Conservation (phyloP, 1,140 invertebrate species). For the Heliconius eleuchia region DNA sequence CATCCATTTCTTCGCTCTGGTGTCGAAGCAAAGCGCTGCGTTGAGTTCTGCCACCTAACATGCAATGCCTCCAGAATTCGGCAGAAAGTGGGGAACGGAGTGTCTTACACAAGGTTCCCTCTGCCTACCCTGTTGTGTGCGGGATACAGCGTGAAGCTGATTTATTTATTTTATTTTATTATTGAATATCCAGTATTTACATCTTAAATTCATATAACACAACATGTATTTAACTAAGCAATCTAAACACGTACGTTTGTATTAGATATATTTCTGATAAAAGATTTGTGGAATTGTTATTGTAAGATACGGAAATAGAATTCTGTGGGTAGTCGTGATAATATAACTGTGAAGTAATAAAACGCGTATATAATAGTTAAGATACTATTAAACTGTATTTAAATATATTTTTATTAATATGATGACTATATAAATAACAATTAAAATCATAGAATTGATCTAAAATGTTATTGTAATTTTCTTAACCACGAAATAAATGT, state of each 20-base stretch:
- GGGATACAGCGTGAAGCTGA: too few relatives aligned
- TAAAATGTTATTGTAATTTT: too few relatives aligned
- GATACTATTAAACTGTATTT: conserved; percentile 6
- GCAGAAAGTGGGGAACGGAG: too few relatives aligned
- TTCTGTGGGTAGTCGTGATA: conserved; percentile 29
- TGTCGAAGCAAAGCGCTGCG: too few relatives aligned
- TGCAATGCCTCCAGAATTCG: too few relatives aligned
- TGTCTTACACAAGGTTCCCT: too few relatives aligned
- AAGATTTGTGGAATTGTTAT: conserved; percentile 11
- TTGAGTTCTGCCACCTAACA: too few relatives aligned
- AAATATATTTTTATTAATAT: conserved; percentile 14
- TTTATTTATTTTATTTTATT: neutral
- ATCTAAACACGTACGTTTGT: conserved; percentile 2
- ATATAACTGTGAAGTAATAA: conserved; percentile 4
- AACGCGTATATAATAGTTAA: conserved; percentile 16
- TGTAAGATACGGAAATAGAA: conserved; percentile 33
- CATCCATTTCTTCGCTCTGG: too few relatives aligned
- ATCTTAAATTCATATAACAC: neutral
- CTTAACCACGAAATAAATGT: too few relatives aligned
- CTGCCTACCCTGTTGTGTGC: too few relatives aligned
- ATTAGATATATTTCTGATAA: neutral
- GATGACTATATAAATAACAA: neutral
- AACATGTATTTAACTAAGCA: neutral
- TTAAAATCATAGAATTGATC: too few relatives aligned
- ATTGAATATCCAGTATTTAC: neutral